A percentile compares a stretch with the other conserved stretches of the same genome.
Conservation (phyloP, 2,888 invertebrate species). For the Diadegma fenestrale region DNA sequence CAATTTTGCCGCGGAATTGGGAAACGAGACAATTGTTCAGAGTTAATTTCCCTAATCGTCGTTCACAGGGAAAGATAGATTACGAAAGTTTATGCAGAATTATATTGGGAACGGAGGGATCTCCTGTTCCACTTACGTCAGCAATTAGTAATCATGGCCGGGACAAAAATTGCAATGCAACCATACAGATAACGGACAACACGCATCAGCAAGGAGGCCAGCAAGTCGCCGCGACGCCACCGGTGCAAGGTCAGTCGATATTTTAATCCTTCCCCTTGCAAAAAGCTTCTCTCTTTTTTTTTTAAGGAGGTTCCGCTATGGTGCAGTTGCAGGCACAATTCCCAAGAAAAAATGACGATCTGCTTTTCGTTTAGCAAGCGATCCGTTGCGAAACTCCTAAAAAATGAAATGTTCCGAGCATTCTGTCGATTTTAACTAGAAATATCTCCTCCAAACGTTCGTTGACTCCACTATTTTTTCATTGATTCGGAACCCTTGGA, state of each 20-base stretch:
- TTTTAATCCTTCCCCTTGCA: neutral
- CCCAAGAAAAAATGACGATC: no score
- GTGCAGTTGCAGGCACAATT: no score
- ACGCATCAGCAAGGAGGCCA: slow-evolving; percentile 79
- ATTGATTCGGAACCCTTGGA: no score
- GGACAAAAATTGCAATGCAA: slow-evolving; percentile 91
- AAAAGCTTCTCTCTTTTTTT: no score
- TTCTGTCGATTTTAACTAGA: no score
- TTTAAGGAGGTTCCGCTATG: no score
- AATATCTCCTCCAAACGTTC: no score
- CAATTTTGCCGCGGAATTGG: slow-evolving; percentile 24
- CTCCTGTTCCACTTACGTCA: slow-evolving; percentile 80
- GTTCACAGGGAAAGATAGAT: slow-evolving; percentile 87
- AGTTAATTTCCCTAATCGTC: slow-evolving; percentile 63
- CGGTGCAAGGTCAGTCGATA: slow-evolving; percentile 79
- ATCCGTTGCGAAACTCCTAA: no score
- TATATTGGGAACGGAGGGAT: slow-evolving; percentile 78
- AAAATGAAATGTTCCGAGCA: no score
- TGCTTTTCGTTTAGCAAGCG: no score
- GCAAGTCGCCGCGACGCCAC: slow-evolving; percentile 77
- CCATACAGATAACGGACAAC: slow-evolving; percentile 85
- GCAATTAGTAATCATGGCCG: slow-evolving; percentile 82
- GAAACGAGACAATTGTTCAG: slow-evolving; percentile 51
- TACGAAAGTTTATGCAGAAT: slow-evolving; percentile 87
- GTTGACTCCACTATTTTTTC: no score